phyloP scores from a whole-genome alignment of 2,888 invertebrate genomes.

The Slavum lentiscoides region DNA sequence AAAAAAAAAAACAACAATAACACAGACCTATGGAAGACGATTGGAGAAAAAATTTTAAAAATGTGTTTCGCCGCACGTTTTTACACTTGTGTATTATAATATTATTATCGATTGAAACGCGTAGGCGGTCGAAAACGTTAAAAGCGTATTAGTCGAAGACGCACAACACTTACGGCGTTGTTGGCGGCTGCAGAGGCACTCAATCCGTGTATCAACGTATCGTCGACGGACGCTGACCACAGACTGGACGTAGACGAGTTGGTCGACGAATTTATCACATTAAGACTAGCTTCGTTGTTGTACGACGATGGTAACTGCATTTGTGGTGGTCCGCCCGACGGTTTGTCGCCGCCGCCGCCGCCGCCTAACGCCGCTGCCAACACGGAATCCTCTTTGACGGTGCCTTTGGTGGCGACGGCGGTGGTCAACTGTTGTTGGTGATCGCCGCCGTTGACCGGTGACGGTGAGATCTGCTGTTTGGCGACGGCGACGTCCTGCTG shows the following conservation, averaged over 20 bases:
- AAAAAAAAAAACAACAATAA: too few species aligned
- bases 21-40: too few species aligned
- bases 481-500: conserved; percentile 29
- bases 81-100: too few species aligned
- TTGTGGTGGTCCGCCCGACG: conserved; percentile 54
- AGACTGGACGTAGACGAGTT: conserved; percentile 58
- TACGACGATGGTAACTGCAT: conserved; percentile 58
- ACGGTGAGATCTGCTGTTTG: conserved; percentile 50
- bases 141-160: background rate
- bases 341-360: conserved; percentile 37
- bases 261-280: conserved; percentile 58
- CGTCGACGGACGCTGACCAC: conserved; percentile 58
- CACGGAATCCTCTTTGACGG: conserved; percentile 42
- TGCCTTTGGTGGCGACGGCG: conserved; percentile 19
- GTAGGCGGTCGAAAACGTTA: too few species aligned
- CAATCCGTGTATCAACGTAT: conserved; percentile 58
- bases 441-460: conserved; percentile 52
- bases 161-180: conserved; percentile 56
- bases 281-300: conserved; percentile 58
- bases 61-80: too few species aligned
- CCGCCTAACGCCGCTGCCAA: conserved; percentile 19
- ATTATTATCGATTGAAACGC: too few species aligned
- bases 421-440: conserved; percentile 41
- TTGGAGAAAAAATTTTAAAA: too few species aligned
- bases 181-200: conserved; percentile 58